These are phyloP conservation scores for Phyllostomus hastatus DNA, from an alignment of 2,113 vertebrate species.

Conservation along the genomic window DNA sequence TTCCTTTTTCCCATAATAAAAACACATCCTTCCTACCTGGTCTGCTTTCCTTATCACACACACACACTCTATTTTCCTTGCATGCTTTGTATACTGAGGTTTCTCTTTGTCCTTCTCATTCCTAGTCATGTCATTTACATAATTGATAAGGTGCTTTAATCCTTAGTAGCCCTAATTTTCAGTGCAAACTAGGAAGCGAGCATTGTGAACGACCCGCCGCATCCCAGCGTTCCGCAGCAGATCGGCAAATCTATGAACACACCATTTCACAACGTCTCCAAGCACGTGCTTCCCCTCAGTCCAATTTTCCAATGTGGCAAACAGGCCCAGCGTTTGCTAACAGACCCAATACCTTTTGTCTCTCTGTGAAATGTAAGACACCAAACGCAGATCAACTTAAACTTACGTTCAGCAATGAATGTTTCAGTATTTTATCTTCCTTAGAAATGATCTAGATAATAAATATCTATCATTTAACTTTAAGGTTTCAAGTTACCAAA, in stretches of 20 bases:
- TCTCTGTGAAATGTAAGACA: neutral
- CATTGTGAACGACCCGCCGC: neutral
- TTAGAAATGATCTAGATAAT: neutral
- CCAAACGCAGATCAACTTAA: neutral
- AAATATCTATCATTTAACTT: neutral
- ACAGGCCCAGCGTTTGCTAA: neutral
- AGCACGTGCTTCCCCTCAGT: neutral
- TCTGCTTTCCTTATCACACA: neutral
- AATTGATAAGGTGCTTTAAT: neutral
- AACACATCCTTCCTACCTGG: neutral
- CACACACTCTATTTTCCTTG: neutral
- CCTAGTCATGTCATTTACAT: neutral
- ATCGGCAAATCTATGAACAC: neutral
- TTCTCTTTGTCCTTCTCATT: neutral
- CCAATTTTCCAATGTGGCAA: neutral
- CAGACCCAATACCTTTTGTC: neutral
- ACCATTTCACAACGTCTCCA: neutral
- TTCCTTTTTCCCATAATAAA: neutral
- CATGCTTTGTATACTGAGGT: neutral
- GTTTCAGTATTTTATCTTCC: neutral
- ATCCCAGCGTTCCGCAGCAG: neutral
- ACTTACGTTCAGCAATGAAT: neutral
- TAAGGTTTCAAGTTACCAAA: neutral
- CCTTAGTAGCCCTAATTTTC: neutral
- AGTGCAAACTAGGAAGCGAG: neutral